phyloP scores from a whole-genome alignment of 2,888 invertebrate genomes.

The Ichneumoninae sp. region DNA sequence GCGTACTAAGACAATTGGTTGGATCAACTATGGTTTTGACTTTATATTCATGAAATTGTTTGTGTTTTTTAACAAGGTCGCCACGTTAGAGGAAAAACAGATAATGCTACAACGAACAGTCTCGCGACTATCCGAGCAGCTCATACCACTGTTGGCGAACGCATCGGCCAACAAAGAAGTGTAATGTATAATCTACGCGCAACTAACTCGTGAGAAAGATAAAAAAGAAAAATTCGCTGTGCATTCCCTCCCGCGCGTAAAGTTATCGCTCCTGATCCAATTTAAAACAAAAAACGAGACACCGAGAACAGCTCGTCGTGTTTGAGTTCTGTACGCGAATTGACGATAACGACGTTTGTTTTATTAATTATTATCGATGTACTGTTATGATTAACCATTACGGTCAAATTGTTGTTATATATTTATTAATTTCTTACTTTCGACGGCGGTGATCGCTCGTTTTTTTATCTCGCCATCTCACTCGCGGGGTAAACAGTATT shows the following conservation, averaged over 20 bases:
- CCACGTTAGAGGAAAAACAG: conserved; percentile 79
- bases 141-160: conserved; percentile 73
- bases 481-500: conserved; percentile 67
- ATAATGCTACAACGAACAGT: conserved; percentile 77
- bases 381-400: conserved; percentile 68
- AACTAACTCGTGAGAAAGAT: conserved; percentile 38
- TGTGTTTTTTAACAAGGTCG: conserved; percentile 72
- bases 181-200: conserved; percentile 62
- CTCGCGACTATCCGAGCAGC: conserved; percentile 77
- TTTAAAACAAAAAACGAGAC: conserved; percentile 44
- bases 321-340: conserved; percentile 54
- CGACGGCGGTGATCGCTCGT: conserved; percentile 64
- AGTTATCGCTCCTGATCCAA: conserved; percentile 55
- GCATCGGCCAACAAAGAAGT: conserved; percentile 70
- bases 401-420: conserved; percentile 69
- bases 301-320: conserved; percentile 11
- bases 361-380: conserved; percentile 56
- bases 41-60: conserved; percentile 10
- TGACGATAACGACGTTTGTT: conserved; percentile 68
- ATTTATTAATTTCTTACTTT: conserved; percentile 73
- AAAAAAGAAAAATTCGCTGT: conserved; percentile 63
- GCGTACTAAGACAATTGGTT: no score
- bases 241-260: conserved; percentile 64
- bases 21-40: no score
- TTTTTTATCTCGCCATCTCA: conserved; percentile 64